Base-by-base conservation (phyloP, 30 jellyfish, hydroid and myxozoan species). In the Aurelia aurita complex sp. Pacific region DNA sequence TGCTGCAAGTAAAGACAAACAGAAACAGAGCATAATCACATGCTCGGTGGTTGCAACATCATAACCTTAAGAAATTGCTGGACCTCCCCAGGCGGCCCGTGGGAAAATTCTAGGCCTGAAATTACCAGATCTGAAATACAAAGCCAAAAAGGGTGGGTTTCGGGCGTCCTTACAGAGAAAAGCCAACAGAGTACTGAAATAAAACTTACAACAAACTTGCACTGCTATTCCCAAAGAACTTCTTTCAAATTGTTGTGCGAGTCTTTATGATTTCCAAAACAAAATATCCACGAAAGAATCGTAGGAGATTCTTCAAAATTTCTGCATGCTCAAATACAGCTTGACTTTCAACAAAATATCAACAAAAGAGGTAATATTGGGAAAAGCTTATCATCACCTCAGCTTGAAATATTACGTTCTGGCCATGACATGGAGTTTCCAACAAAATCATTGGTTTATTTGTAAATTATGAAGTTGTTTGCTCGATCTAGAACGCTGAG, bases 351-450 rank as follows among this genome's bases (percentile, higher is more conserved):
- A 61, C 70, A 13, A 61, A 61, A 13, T 5, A 61, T 61, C 32
- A 61, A 61, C 70, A 61, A 61, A 17, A 61, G 14, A 13, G 36
- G 70, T 61, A 61, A n/a, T 23, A 61, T 61, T 61, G 9, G 36
- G 70, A 61, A 61, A 23, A 15, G 32, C 36, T 79, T 51, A 64
- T 79, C 89, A 79, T 64, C 89, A 66, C 54, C 89, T 79, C 89
- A 64, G 89, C 54, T 19, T 64, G 80, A 64, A 29, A 70, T 60
- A 79, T 16, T 46, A n/a, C 54, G 74, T 12, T 79, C 89, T 40
- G 52, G 18, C 89, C 89, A 79, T 64, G 89, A 66, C 89, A 79
- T 64, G 80, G 89, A 54, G 89, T 3, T 23, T 52, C 69, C 74
- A n/a, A 33, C 57, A 1, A 17, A 15, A 10, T 53, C n/a, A 79